phyloP scores from a whole-genome alignment of 1,140 invertebrate species.

The Vollenhovia emeryi region DNA sequence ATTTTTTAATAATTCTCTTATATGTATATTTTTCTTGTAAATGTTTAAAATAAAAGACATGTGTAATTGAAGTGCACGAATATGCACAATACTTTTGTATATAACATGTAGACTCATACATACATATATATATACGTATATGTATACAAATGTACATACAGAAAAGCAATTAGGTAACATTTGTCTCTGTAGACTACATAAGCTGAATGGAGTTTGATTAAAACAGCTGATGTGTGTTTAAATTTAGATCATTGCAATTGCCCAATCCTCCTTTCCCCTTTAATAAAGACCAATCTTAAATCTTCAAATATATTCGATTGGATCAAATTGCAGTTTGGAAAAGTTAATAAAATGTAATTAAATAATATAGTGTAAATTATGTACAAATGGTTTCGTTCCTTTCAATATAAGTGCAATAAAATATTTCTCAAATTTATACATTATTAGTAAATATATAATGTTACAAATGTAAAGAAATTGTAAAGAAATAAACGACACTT shows the following conservation, averaged over 20 bases:
- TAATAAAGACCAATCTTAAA: constrained; percentile 23
- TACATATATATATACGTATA: background rate
- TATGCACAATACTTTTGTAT: background rate
- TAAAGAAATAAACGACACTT: background rate
- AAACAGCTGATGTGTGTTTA: constrained; percentile 68
- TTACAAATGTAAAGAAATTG: background rate
- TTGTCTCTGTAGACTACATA: constrained; percentile 67
- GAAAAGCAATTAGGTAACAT: constrained; percentile 67
- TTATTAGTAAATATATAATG: constrained; percentile 5
- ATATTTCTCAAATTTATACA: background rate
- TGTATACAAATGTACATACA: constrained; percentile 24
- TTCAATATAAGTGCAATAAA: background rate
- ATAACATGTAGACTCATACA: no score
- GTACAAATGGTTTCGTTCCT: background rate
- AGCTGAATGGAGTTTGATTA: constrained; percentile 74
- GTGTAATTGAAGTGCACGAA: background rate
- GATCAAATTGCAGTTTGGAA: background rate
- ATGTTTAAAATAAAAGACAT: background rate
- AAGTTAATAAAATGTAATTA: background rate
- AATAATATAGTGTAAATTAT: background rate
- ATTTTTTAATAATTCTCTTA: no score
- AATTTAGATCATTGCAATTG: constrained; percentile 75
- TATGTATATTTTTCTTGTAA: no score
- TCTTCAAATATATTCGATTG: constrained; percentile 2
- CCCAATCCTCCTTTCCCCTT: constrained; percentile 53